Evolutionary conservation across 2,113 vertebrate species (phyloP), one percentile per base, ranked within the genome.

Genomic region (Myrmecophaga tridactyla): DNA sequence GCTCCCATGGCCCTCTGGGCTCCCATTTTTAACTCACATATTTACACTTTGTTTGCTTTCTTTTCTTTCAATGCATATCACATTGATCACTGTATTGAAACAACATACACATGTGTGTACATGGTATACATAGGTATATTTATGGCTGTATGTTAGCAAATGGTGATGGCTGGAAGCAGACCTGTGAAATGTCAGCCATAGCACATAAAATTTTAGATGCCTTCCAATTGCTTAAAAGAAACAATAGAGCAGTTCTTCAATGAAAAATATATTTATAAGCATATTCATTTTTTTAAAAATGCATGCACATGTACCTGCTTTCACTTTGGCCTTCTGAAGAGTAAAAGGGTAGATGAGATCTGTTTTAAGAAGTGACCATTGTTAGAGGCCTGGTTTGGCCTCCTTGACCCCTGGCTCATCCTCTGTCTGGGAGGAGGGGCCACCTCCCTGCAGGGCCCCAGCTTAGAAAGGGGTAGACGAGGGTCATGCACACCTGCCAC

Each of bases 311-410:
- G 31, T 65, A 34, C 21, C 56, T 23, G 6, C 75, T 72, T 69
- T 12, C 17, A 7, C 34, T 43, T 9, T 10, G 46, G 70, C 46
- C n/a, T 43, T 69, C 20, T 21, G n/a, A 48, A 46, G 17, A 7
- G 0, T 7, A 48, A 20, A 7, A 1, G 2, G 43, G n/a, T 65
- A 34, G 0, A 0, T 8, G 11, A 34, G 39, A 20, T 17, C 56
- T 21, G 31, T 20, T 67, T 56, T 56, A 17, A 58, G 72, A 58
- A 46, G 5, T 0, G 4, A 34, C 56, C 2, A 0, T 3, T 46
- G 7, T 34, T 7, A 7, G 31, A 14, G 65, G 69, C 2, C 2
- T 3, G 0, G 8, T 31, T 18, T 10, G 43, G 60, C 29, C 1
- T 36, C 62, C 29, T 69, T 18, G 53, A 25, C 43, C 36, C 34